Percentiles rank a stretch among this genome's conserved stretches.
Conservation (phyloP, 2,797 vertebrate species). For the Paguma larvata region DNA sequence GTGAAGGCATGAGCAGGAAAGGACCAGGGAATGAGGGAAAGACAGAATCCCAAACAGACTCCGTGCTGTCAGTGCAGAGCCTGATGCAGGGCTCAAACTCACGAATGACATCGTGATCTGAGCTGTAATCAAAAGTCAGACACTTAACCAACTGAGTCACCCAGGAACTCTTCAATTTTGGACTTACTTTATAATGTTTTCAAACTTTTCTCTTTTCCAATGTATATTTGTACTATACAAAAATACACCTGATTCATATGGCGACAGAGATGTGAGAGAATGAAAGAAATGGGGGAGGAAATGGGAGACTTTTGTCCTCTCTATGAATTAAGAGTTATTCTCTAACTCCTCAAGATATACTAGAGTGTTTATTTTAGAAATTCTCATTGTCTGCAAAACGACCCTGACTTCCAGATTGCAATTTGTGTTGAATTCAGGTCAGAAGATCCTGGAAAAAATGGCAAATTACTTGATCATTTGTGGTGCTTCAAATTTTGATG, state of each 20-base stretch:
- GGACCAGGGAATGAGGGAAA: too few relatives aligned
- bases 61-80: too few relatives aligned
- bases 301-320: background rate
- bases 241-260: background rate
- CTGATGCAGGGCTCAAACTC: too few relatives aligned
- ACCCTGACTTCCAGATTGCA: background rate
- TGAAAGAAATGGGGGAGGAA: too few relatives aligned
- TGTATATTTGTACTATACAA: background rate
- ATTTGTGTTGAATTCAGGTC: background rate
- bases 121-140: too few relatives aligned
- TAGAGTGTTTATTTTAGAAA: background rate
- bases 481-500: background rate
- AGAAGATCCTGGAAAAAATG: background rate
- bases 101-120: too few relatives aligned
- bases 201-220: background rate
- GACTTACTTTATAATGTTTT: background rate
- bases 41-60: too few relatives aligned
- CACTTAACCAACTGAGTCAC: too few relatives aligned
- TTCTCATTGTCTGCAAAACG: background rate
- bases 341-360: background rate
- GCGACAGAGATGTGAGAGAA: too few relatives aligned
- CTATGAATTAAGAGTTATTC: background rate
- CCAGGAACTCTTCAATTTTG: background rate
- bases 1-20: too few relatives aligned
- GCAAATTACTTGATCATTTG: background rate